Evolutionary conservation across 2,888 invertebrate genomes (phyloP).

Genomic region (Phyto melanocephala): DNA sequence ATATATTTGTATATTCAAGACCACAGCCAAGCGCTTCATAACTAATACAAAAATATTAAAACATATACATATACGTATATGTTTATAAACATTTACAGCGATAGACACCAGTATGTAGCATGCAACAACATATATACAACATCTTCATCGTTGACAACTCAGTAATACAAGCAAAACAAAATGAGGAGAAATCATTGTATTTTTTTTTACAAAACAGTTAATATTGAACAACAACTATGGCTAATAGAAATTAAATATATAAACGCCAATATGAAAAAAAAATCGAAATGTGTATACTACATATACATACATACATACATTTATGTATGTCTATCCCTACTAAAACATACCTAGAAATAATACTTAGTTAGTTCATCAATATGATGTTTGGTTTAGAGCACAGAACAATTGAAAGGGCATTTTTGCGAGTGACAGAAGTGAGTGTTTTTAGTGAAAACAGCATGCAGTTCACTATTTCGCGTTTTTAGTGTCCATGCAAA

Average conservation of each 20-base stretch:
- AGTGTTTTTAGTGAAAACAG: slow-evolving; percentile 20
- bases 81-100: not conserved
- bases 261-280: slow-evolving; percentile 12
- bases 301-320: not conserved
- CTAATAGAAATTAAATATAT: slow-evolving; percentile 14
- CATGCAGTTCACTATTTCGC: slow-evolving; percentile 14
- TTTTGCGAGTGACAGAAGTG: not conserved
- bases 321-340: not conserved
- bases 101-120: not conserved
- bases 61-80: too few relatives aligned
- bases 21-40: too few relatives aligned
- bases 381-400: slow-evolving; percentile 24
- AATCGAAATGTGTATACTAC: slow-evolving; percentile 1
- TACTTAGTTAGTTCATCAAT: slow-evolving; percentile 9
- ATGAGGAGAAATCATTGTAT: slow-evolving; percentile 55
- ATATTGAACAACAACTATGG: slow-evolving; percentile 33
- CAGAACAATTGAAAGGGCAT: not conserved
- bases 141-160: not conserved
- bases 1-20: too few relatives aligned
- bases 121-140: slow-evolving; percentile 8
- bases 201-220: slow-evolving; percentile 29
- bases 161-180: slow-evolving; percentile 13
- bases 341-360: not conserved
- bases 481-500: not conserved
- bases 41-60: too few relatives aligned